Evolutionary conservation across 2,113 vertebrate species (phyloP), one percentile per base, ranked within the genome.

Genomic region (Danionella cerebrum): DNA sequence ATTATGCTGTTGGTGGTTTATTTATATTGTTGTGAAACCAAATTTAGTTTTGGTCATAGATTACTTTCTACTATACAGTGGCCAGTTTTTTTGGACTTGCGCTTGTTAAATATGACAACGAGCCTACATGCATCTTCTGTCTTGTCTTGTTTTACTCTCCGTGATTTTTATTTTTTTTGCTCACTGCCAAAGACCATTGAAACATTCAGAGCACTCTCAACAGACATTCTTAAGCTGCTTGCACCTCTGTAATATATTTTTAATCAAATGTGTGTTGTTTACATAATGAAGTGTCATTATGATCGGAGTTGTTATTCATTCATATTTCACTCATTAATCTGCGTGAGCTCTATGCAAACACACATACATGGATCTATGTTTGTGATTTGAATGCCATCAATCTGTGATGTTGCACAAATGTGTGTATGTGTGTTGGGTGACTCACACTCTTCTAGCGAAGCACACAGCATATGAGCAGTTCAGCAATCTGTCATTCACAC

Each of bases 391-490:
- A 47, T 5, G 45, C 27, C 16, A 47, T 35, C 13, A 6, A 5
- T 55, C 1, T 54, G 3, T 44, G 39, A 19, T 19, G 18, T 25
- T 59, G n/a, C 58, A 62, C 16, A 45, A 31, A 42, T 24, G 25
- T 50, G 65, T 55, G 6, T 52, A 24, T 63, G 53, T 69, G 48
- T 36, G 66, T 10, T n/a, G 18, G 10, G 41, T 47, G 52, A 45
- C 14, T 66, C 70, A 67, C 67, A 66, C 69, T 59, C 75, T 72
- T 65, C 69, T 72, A 72, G 38, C 24, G 66, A 76, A 76, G 76
- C 74, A 78, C 38, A 66, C 65, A 76, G 70, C 81, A 79, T 77
- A 77, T 73, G 73, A 82, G 72, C 25, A 69, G 70, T 79, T 77
- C 73, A 63, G 64, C 64, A 70, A 65, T 54, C 67, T 82, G 77